Evolutionary conservation across 37 sponge, comb jelly and placozoan genomes (phyloP), one percentile per base, ranked within the genome.

Genomic region (Halichondria panicea): DNA sequence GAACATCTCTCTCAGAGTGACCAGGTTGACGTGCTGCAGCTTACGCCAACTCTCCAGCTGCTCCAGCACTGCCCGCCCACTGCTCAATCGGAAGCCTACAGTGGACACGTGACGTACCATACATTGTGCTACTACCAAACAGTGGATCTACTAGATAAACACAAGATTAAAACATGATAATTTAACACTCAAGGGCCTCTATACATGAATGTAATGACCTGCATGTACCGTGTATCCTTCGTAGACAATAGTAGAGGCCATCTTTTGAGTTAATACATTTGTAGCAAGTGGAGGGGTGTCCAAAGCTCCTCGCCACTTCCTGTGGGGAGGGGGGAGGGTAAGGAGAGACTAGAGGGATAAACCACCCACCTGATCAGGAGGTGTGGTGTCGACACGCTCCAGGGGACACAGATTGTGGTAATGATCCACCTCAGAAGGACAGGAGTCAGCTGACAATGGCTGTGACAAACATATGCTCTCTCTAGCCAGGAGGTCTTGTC

Each of bases 1-100:
- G 75, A 94, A 94, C 68, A 91, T 84, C 35, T 94, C 95, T 43
- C 75, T 65, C 27, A 94, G 85, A 45, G 77, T 50, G 28, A 87
- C 86, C 19, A 94, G 62, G 55, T 84, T 88, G 19, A 71, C 44
- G 55, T 91, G 92, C 12, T 68, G 54, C 38, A 94, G 37, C 43
- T 80, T 80, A 52, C 70, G 66, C 95, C 95, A 94, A 48, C 81
- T 70, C 24, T 92, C 89, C 9, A 88, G 37, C n/a, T n/a, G n/a
- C 37, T 78, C 70, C 56, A 80, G 69, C 66, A 87, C 65, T 25
- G 92, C 68, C 59, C 72, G 76, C 24, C 74, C 59, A 43, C 72
- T 83, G 53, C 80, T 69, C 62, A 94, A 70, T 12, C 78, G 75
- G 71, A 81, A 87, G 33, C 89, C 93, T 91, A 42, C 28, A 48